Conservation (phyloP, 1,140 invertebrate species). For the Reticulitermes speratus region DNA sequence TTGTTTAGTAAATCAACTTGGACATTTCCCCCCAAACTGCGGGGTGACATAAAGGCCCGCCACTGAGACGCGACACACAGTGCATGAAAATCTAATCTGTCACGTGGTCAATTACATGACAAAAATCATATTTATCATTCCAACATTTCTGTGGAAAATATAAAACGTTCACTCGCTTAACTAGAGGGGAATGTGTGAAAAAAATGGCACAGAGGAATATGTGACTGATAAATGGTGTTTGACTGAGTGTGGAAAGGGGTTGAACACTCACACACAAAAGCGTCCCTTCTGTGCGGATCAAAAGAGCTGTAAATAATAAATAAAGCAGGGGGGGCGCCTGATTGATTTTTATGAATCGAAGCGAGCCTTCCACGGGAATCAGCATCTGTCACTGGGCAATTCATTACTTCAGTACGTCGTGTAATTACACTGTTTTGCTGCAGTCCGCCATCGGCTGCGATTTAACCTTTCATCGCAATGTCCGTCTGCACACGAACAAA, state of each 20-base stretch:
- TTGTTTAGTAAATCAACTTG: not conserved
- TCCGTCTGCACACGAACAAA: too few relatives aligned
- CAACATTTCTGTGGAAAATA: not conserved
- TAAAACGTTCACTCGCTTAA: not conserved
- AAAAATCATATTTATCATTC: constrained; percentile 10
- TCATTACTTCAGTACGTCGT: not conserved
- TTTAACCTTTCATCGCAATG: too few relatives aligned
- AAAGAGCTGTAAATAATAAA: constrained; percentile 11
- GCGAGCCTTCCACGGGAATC: not conserved
- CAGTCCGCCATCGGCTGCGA: not conserved
- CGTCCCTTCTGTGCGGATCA: not conserved
- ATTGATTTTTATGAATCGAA: constrained; percentile 12
- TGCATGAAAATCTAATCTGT: not conserved
- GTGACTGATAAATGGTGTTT: not conserved
- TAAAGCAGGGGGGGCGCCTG: not conserved
- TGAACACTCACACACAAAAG: not conserved
- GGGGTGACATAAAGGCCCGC: not conserved
- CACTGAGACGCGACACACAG: too few relatives aligned
- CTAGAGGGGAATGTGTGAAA: constrained; percentile 8
- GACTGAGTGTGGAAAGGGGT: not conserved
- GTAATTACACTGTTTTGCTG: not conserved
- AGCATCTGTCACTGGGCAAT: not conserved
- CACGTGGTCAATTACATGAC: not conserved
- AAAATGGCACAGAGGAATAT: constrained; percentile 1
- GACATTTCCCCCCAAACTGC: not conserved